phyloP scores from a whole-genome alignment of 2,113 vertebrate species.

The Protobothrops flavoviridis region DNA sequence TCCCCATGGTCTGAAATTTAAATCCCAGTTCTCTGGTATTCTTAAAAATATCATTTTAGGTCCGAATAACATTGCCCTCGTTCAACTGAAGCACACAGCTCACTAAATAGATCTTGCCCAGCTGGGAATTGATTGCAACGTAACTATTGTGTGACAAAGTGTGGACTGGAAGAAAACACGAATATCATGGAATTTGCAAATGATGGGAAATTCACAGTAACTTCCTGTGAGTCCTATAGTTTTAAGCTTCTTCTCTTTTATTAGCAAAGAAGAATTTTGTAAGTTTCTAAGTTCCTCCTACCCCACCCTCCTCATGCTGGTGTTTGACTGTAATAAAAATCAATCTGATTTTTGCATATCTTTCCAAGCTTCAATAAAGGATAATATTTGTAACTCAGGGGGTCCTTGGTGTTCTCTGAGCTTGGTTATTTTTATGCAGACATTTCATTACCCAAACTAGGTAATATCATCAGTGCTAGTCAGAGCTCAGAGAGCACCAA shows the following conservation, averaged over 20 bases:
- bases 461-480: too few species aligned
- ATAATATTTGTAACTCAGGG: too few species aligned
- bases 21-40: slow-evolving; percentile 2
- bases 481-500: too few species aligned
- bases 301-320: background rate
- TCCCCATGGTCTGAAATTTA: background rate
- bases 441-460: too few species aligned
- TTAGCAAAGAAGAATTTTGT: background rate
- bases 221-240: background rate
- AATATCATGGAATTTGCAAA: background rate
- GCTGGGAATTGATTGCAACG: background rate
- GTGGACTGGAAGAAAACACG: background rate
- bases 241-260: background rate
- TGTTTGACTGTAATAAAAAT: background rate
- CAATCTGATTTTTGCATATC: background rate
- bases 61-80: background rate
- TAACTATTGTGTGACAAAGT: background rate
- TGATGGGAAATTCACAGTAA: background rate
- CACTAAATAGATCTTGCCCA: background rate
- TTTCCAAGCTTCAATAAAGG: background rate
- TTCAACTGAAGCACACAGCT: background rate
- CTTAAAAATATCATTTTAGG: slow-evolving; percentile 4
- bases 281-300: background rate
- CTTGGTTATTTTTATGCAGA: too few species aligned
- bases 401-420: too few species aligned